A percentile compares a stretch with the other conserved stretches of the same genome.
phyloP scores from a whole-genome alignment of 2,797 vertebrate genomes.

The Rhabdomys pumilio region DNA sequence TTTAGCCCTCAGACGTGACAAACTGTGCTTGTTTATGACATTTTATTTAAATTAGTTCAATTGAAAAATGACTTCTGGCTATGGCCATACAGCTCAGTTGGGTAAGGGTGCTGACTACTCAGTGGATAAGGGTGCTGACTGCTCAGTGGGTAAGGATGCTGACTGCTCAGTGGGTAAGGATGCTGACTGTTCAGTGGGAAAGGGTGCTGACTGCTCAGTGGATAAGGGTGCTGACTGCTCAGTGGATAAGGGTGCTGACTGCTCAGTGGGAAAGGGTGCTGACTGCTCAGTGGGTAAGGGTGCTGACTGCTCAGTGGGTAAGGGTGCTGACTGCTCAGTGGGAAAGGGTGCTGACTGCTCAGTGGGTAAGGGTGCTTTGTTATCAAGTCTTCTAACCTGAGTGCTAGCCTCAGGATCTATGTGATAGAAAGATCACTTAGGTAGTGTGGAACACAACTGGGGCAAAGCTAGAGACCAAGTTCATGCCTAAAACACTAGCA shows the following conservation, averaged over 20 bases:
- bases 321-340: neutral
- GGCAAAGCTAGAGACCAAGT: neutral
- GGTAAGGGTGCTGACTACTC: neutral
- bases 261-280: too few species aligned
- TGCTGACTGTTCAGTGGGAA: too few species aligned
- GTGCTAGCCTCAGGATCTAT: too few species aligned
- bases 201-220: neutral
- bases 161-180: too few species aligned
- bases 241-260: neutral
- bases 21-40: neutral
- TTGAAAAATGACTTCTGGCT: neutral
- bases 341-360: neutral
- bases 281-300: neutral
- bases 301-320: neutral
- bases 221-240: neutral
- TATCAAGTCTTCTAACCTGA: neutral
- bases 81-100: neutral
- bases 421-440: neutral
- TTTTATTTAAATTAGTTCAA: slow-evolving; percentile 22
- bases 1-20: neutral
- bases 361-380: neutral
- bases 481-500: neutral
- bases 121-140: neutral
- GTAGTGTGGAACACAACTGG: neutral
- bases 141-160: too few species aligned